Percentiles rank a stretch among this genome's conserved stretches.
Evolutionary conservation across 2,113 vertebrate species (phyloP).

Genomic region (Poecilia latipinna): DNA sequence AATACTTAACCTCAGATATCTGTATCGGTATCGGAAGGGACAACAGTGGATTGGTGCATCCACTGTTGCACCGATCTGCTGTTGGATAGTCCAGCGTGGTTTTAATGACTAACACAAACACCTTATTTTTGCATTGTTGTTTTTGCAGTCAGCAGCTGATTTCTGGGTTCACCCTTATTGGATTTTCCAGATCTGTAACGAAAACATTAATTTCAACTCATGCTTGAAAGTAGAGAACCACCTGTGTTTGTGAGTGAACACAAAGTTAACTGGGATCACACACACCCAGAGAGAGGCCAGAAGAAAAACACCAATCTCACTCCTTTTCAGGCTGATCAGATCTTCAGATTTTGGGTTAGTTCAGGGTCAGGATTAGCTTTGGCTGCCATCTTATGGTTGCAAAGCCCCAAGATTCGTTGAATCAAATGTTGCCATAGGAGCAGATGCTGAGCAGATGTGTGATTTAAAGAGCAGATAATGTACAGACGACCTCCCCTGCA

Average conservation of each 20-base stretch:
- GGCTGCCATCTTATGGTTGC: constrained; percentile 43
- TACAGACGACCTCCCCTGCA: constrained; percentile 59
- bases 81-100: too few species aligned
- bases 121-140: too few species aligned
- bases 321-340: constrained; percentile 52
- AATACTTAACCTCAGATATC: too few species aligned
- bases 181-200: too few species aligned
- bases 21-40: too few species aligned
- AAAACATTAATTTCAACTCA: too few species aligned
- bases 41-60: too few species aligned
- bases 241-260: not conserved
- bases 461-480: constrained; percentile 49
- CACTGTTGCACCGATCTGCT: too few species aligned
- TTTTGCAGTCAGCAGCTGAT: too few species aligned
- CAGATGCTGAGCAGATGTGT: constrained; percentile 72
- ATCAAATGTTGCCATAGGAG: constrained; percentile 45
- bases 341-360: constrained; percentile 39
- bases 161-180: too few species aligned
- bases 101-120: not conserved
- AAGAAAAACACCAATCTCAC: constrained; percentile 45
- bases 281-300: constrained; percentile 18
- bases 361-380: constrained; percentile 8
- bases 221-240: too few species aligned
- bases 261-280: not conserved
- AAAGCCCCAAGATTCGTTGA: constrained; percentile 32